A percentile compares a stretch with the other conserved stretches of the same genome.
These are phyloP conservation scores for Augochlorella aurata DNA, from an alignment of 2,888 invertebrate species.

Conservation along the genomic window DNA sequence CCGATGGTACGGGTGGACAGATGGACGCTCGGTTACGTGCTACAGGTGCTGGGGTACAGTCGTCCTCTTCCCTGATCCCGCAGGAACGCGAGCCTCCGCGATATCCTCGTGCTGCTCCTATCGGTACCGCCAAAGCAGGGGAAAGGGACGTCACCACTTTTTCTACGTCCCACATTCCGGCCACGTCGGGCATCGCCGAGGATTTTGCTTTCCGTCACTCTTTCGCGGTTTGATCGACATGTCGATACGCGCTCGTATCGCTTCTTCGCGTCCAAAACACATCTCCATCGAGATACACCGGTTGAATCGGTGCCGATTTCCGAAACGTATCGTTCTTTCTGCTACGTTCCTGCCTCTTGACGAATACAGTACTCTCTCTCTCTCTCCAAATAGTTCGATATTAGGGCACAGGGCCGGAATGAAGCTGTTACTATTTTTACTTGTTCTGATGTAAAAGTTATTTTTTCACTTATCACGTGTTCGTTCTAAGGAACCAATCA, in stretches of 20 bases:
- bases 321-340: background rate
- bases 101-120: conserved; percentile 59
- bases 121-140: conserved; percentile 54
- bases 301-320: background rate
- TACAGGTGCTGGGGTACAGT: conserved; percentile 73
- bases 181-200: conserved; percentile 72
- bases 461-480: too few relatives aligned
- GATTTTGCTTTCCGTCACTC: conserved; percentile 74
- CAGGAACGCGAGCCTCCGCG: conserved; percentile 64
- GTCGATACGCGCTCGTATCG: conserved; percentile 55
- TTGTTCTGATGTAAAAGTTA: too few relatives aligned
- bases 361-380: too few relatives aligned
- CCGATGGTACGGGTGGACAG: conserved; percentile 71
- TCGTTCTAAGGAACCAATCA: too few relatives aligned
- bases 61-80: conserved; percentile 68
- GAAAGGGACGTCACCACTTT: conserved; percentile 67
- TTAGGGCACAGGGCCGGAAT: too few relatives aligned
- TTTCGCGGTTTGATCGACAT: conserved; percentile 68
- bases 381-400: too few relatives aligned
- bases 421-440: too few relatives aligned
- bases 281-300: conserved; percentile 40
- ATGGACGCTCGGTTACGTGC: conserved; percentile 76
- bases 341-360: background rate
- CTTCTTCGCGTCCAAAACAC: conserved; percentile 36
- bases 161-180: conserved; percentile 76